phyloP scores from a whole-genome alignment of 1,140 invertebrate genomes.

The Trichogramma pretiosum region DNA sequence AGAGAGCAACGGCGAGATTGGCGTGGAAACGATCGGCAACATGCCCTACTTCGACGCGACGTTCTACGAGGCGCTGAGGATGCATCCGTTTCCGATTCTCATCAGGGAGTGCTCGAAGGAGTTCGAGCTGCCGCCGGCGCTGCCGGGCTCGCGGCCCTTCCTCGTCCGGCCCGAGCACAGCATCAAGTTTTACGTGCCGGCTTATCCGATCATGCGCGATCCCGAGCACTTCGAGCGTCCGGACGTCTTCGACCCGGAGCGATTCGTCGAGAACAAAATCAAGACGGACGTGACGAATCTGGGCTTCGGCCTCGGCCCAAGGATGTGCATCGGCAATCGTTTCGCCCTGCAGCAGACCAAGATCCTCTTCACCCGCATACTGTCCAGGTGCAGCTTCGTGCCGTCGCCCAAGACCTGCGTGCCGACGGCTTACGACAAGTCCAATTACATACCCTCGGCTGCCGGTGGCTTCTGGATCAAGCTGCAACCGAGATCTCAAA shows the following conservation, averaged over 20 bases:
- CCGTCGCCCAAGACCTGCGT: constrained; percentile 16
- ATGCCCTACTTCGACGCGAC: constrained; percentile 56
- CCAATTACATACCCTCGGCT: constrained; percentile 9
- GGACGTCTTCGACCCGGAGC: constrained; percentile 38
- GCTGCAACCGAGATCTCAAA: no score
- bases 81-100: constrained; percentile 13
- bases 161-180: constrained; percentile 23
- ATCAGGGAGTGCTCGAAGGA: constrained; percentile 19
- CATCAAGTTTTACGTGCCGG: constrained; percentile 32
- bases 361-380: constrained; percentile 24
- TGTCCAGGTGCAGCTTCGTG: constrained; percentile 22
- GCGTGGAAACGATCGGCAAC: constrained; percentile 51
- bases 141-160: constrained; percentile 19
- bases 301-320: constrained; percentile 41
- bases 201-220: constrained; percentile 36
- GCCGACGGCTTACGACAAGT: constrained; percentile 10
- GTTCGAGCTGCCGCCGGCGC: constrained; percentile 12
- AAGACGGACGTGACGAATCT: constrained; percentile 24
- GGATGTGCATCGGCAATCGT: constrained; percentile 40
- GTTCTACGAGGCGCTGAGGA: constrained; percentile 39
- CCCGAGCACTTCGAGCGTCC: constrained; percentile 51
- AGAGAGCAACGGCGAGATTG: constrained; percentile 44
- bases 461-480: constrained; percentile 19
- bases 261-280: constrained; percentile 29
- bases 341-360: constrained; percentile 31